Conservation (phyloP, 1,140 invertebrate genomes). For the Heliconius hermathena region DNA sequence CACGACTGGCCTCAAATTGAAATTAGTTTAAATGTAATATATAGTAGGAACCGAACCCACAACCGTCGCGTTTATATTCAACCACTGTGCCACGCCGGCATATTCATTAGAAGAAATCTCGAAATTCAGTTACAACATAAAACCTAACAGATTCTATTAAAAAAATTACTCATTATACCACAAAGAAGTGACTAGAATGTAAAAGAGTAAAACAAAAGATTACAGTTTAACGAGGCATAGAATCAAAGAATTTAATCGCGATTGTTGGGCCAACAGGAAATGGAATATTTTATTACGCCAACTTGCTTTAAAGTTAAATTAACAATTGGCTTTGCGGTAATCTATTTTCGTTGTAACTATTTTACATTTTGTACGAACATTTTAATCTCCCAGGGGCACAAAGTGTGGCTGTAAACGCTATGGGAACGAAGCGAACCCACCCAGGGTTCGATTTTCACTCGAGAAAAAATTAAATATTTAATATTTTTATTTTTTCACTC, state of each 20-base stretch:
- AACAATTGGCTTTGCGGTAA: conserved; percentile 11
- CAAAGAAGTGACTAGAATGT: neutral
- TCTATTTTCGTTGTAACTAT: conserved; percentile 11
- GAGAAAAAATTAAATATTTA: no score
- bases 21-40: no score
- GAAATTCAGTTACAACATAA: neutral
- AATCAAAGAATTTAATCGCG: conserved; percentile 36
- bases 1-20: no score
- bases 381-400: neutral
- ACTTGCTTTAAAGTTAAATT: conserved; percentile 30
- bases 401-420: no score
- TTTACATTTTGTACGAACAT: neutral
- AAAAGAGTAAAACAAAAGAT: conserved; percentile 30
- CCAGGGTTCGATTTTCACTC: no score
- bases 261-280: conserved; percentile 34
- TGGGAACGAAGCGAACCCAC: no score
- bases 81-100: no score
- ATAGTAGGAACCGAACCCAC: no score
- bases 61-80: neutral
- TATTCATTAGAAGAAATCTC: neutral
- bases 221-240: conserved; percentile 30
- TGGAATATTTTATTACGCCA: conserved; percentile 37
- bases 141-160: neutral
- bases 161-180: neutral
- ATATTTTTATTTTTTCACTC: no score